Percentiles rank a stretch among this genome's conserved stretches.
Conservation (phyloP, 2,797 vertebrate species). For the Dryobates pubescens region DNA sequence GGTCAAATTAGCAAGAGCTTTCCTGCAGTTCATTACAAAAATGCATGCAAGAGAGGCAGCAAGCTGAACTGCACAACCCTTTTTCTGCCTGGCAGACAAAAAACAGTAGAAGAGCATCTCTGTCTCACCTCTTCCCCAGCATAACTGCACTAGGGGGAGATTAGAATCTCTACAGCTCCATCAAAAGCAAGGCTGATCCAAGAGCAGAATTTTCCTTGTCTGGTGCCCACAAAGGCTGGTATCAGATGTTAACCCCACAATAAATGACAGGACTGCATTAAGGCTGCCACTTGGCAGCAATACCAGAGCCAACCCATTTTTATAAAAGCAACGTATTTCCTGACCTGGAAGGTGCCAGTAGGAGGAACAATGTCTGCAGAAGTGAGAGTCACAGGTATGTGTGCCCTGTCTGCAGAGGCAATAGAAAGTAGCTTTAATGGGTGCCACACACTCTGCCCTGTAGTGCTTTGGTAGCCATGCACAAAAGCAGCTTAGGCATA, state of each 20-base stretch:
- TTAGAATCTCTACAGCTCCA: neutral
- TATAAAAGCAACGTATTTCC: neutral
- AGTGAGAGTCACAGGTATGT: neutral
- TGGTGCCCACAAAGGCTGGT: neutral
- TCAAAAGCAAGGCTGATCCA: constrained; percentile 25
- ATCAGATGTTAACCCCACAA: neutral
- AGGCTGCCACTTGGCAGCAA: neutral
- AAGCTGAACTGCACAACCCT: constrained; percentile 16
- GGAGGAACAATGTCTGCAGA: neutral
- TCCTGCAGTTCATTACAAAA: constrained; percentile 48
- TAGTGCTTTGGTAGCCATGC: neutral
- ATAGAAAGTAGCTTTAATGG: neutral
- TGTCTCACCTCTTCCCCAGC: neutral
- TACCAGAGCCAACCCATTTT: neutral
- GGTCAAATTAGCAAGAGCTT: constrained; percentile 30
- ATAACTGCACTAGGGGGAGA: neutral
- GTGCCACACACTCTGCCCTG: neutral
- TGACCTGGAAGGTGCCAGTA: neutral
- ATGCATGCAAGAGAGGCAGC: constrained; percentile 33
- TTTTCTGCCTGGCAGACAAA: constrained; percentile 32
- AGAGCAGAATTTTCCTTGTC: constrained; percentile 13
- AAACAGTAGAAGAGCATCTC: neutral
- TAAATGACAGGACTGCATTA: neutral
- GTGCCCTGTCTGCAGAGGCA: neutral
- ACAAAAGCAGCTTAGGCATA: neutral